Base-by-base conservation (phyloP, 2,888 invertebrate genomes). In the Drosophila picticornis region DNA sequence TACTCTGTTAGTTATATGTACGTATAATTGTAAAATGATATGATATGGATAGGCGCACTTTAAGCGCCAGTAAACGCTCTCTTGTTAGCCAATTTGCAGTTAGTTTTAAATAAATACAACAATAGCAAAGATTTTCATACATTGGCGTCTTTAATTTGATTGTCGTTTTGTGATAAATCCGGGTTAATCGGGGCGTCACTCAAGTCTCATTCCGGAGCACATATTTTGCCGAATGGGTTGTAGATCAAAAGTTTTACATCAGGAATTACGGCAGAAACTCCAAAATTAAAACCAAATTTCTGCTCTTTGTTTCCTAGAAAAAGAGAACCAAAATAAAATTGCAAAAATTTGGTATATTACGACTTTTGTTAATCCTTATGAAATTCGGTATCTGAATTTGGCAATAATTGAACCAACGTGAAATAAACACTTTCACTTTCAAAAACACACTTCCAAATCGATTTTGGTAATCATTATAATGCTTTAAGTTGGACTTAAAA, bases 21-120 rank as follows among this genome's bases (percentile, higher is more conserved):
- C n/a, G 9, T 58, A 50, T 27, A 9, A 16, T 3, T 36, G n/a
- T 55, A 36, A 59, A 59, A 27, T 34, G 19, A 27, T 29, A 36
- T 38, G 29, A 60, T 60, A 29, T 36, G 36, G 29, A 9, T 34
- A n/a, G 27, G 59, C 34, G 59, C 51, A 55, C 31, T 25, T 38
- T 22, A 34, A 27, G 29, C 60, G 46, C 36, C 36, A 36, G 29
- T 48, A 38, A 59, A 64, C 60, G 74, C 70, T 79, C 60, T 64
- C 55, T 78, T 82, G 56, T 84, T 84, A 83, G 82, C 76, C 70
- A 83, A 87, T 84, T 81, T 81, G 79, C 72, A 78, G 61, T 67
- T 86, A 77, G 81, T 70, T 70, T 60, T 67, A 64, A 86, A 80
- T 80, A 77, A 83, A 83, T 66, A 53, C 40, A 83, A 69, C 52